A percentile compares a stretch with the other conserved stretches of the same genome.
phyloP scores from a whole-genome alignment of 2,797 vertebrate species.

The Tokudaia tokunoshimensis region DNA sequence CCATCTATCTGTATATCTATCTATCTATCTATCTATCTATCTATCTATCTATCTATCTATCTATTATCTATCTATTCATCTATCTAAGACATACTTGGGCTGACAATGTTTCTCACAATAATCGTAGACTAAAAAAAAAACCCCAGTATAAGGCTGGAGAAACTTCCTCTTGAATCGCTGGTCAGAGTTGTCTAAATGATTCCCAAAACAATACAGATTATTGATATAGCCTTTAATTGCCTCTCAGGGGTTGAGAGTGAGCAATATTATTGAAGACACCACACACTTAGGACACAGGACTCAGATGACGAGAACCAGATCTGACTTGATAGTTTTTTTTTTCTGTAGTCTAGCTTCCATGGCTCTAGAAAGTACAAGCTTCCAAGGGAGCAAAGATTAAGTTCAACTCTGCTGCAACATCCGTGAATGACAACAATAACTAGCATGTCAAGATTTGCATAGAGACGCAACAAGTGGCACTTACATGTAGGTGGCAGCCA shows the following conservation, averaged over 20 bases:
- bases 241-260: neutral
- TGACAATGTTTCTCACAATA: no score
- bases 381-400: neutral
- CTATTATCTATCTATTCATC: neutral
- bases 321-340: neutral
- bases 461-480: neutral
- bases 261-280: neutral
- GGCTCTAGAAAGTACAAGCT: neutral
- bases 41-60: neutral
- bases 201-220: neutral
- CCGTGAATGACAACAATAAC: neutral
- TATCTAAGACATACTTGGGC: neutral
- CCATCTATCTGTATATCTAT: no score
- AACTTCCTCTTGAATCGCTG: neutral
- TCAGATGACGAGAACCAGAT: no score
- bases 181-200: neutral
- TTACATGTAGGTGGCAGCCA: neutral
- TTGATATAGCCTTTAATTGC: neutral
- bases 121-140: neutral
- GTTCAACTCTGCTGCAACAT: neutral
- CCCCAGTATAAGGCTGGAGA: neutral
- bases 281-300: neutral
- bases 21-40: neutral
- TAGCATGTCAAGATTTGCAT: neutral
- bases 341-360: neutral